Conservation (phyloP, 2,797 vertebrate genomes). For the Lutjanus campechanus region DNA sequence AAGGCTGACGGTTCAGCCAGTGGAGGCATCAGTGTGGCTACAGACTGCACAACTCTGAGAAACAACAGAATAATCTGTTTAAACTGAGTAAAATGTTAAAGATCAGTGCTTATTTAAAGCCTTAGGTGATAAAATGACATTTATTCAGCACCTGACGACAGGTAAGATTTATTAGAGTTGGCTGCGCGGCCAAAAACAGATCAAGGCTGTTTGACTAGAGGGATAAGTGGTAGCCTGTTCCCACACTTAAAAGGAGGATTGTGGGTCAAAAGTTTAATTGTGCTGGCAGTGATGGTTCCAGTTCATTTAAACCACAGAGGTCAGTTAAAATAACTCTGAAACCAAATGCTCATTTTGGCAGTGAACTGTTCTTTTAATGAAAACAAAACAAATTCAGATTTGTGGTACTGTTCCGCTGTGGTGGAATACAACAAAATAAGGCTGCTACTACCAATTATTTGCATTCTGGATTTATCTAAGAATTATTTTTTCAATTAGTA, state of each 20-base stretch:
- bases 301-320: background rate
- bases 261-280: background rate
- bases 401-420: background rate
- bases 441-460: background rate
- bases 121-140: background rate
- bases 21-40: background rate
- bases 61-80: background rate
- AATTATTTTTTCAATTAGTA: too few species aligned
- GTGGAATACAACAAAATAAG: background rate
- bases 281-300: background rate
- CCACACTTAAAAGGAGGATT: background rate
- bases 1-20: background rate
- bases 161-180: background rate
- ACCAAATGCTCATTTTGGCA: background rate
- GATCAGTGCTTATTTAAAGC: background rate
- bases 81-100: background rate
- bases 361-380: too few species aligned
- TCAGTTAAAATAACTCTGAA: background rate
- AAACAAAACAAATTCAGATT: background rate
- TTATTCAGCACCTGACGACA: background rate
- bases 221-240: background rate
- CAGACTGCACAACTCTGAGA: background rate
- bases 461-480: too few species aligned
- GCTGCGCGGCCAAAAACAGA: background rate
- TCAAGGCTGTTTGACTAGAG: background rate